A percentile compares a stretch with the other conserved stretches of the same genome.
phyloP scores from a whole-genome alignment of 2,888 invertebrate genomes.

The Cheilosia pagana region DNA sequence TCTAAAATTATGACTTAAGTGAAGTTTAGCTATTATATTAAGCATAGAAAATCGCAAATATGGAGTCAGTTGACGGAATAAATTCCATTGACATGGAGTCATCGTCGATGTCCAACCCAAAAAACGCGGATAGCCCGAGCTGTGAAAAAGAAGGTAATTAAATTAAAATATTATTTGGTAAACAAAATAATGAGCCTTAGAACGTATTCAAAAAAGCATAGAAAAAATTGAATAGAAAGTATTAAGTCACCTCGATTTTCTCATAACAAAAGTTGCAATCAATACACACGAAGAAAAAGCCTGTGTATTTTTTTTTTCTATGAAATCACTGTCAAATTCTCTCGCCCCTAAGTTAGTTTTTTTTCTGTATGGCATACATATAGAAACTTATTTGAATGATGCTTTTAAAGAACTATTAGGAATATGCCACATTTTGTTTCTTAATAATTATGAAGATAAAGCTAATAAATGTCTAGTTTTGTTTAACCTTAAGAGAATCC shows the following conservation, averaged over 20 bases:
- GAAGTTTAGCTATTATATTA: background rate
- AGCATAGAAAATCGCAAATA: slow-evolving; percentile 82
- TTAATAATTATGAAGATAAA: too few relatives aligned
- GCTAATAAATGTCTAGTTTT: too few relatives aligned
- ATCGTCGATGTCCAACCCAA: slow-evolving; percentile 86
- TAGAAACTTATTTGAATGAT: background rate
- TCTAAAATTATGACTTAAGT: slow-evolving; percentile 49
- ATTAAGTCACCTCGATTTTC: slow-evolving; percentile 39
- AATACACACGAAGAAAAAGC: slow-evolving; percentile 46
- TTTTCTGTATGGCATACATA: background rate
- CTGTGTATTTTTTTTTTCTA: slow-evolving; percentile 4
- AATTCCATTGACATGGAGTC: slow-evolving; percentile 92
- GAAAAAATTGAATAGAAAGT: background rate
- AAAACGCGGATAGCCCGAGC: slow-evolving; percentile 85
- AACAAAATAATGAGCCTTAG: slow-evolving; percentile 36
- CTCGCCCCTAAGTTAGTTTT: background rate
- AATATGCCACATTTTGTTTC: too few relatives aligned
- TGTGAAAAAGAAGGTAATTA: slow-evolving; percentile 78
- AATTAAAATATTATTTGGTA: slow-evolving; percentile 51
- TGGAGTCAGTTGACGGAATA: slow-evolving; percentile 93
- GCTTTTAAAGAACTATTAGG: background rate
- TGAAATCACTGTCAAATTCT: slow-evolving; percentile 3
- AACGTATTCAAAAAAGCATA: background rate
- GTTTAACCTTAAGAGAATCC: too few relatives aligned
- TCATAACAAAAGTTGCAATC: slow-evolving; percentile 51